These are phyloP conservation scores for Bombus haemorrhoidalis DNA, from an alignment of 1,140 invertebrate genomes.

Conservation along the genomic window DNA sequence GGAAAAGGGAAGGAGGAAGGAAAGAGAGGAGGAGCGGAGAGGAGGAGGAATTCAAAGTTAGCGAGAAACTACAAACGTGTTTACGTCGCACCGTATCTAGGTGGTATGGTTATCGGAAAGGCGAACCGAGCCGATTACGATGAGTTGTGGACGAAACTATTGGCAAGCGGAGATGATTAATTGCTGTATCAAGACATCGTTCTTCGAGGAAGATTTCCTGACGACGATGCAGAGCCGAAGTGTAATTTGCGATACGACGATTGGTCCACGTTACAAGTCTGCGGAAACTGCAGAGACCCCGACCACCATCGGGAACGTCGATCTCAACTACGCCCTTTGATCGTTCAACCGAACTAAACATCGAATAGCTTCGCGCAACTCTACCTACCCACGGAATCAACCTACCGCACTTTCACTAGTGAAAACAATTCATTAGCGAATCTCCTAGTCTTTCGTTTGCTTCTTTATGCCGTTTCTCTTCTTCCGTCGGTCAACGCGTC, in stretches of 20 bases:
- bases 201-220: conserved; percentile 48
- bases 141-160: conserved; percentile 52
- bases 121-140: conserved; percentile 7
- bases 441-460: not conserved
- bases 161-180: conserved; percentile 61
- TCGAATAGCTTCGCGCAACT: conserved; percentile 45
- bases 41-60: not conserved
- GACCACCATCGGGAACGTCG: conserved; percentile 10
- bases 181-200: conserved; percentile 31
- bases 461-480: not conserved
- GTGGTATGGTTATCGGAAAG: not conserved
- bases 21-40: not conserved
- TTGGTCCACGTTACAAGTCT: conserved; percentile 38
- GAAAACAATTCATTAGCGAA: conserved; percentile 14
- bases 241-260: conserved; percentile 46
- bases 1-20: not conserved
- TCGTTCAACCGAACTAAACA: conserved; percentile 49
- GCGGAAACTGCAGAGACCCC: not conserved
- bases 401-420: not conserved
- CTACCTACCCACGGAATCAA: conserved; percentile 13
- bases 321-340: conserved; percentile 49
- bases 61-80: not conserved
- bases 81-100: not conserved
- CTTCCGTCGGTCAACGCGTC: not conserved
- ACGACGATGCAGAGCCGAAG: conserved; percentile 20